Evolutionary conservation across 2,113 vertebrate species (phyloP), one percentile per base, ranked within the genome.

Genomic region (Corydoras maculifer): DNA sequence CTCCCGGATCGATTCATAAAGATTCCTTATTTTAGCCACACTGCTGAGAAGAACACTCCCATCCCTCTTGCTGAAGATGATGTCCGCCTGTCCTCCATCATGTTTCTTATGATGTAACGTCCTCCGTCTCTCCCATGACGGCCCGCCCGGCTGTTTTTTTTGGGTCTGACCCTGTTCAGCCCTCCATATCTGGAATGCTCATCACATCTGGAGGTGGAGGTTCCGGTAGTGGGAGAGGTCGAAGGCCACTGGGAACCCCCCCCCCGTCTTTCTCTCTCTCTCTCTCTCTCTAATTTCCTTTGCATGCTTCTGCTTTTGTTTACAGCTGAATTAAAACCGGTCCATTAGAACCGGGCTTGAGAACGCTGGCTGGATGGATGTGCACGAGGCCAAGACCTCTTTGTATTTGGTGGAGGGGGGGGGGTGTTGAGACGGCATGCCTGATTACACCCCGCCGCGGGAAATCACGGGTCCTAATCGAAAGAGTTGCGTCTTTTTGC

Each of bases 121-220:
- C 64, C 9, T 14, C 48, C 66, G 10, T 62, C 12, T 62, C 73
- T 77, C 65, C 77, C 65, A 58, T 48, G 35, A 48, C 9, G 8
- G 12, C 35, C 35, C 35, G 35, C 35, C 7, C 4, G 35, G 11
- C 10, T 62, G 29, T 74, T 64, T 75, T 65, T 35, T 25, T 25
- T 25, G 18, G 18, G 68, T 76, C 67, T 71, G 74, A 70, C 4
- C 35, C 18, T 2, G 7, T 43, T 43, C 35, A 43, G 4, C 35
- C 35, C 35, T 43, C 35, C 35, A 8, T 43, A 43, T 43, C 35
- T 43, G 35, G 35, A 43, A 43, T 43, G 35, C 35, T 43, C 35
- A 43, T 43, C 35, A 43, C 35, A 43, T 43, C 7, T 10, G 9
- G 13, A 14, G 51, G 51, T 53, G 51, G 51, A 14, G 9, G 51